A percentile compares a stretch with the other conserved stretches of the same genome.
These are phyloP conservation scores for Oreochromis tanganicae DNA, from an alignment of 2,113 vertebrate genomes.

Conservation along the genomic window DNA sequence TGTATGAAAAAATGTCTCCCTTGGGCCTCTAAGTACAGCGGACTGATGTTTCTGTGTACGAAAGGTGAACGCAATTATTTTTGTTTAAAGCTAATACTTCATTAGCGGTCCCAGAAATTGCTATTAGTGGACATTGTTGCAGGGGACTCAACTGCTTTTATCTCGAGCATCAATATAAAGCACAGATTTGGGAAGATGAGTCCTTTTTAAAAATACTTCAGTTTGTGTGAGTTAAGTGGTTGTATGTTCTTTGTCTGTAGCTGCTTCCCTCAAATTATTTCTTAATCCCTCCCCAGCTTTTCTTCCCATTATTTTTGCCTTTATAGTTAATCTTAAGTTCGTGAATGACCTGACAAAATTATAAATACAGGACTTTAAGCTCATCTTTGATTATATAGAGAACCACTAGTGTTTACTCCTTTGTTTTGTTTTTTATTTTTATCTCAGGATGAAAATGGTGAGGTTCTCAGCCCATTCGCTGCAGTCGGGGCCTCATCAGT, in stretches of 20 bases:
- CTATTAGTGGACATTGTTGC: neutral
- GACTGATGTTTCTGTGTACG: neutral
- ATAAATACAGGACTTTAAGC: neutral
- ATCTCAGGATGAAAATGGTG: constrained; percentile 83
- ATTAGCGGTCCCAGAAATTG: neutral
- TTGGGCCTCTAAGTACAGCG: neutral
- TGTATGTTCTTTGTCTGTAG: neutral
- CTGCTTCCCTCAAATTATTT: neutral
- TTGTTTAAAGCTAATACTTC: neutral
- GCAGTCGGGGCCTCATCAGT: constrained; percentile 34
- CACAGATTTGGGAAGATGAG: neutral
- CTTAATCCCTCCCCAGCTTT: neutral
- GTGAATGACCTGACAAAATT: neutral
- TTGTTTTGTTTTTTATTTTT: neutral
- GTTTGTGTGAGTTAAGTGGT: neutral
- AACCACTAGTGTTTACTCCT: neutral
- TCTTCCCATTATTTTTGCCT: neutral
- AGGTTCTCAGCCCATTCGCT: constrained; percentile 76
- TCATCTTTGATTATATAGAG: neutral
- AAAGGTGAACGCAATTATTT: neutral
- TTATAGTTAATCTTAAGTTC: neutral
- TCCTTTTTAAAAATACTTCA: neutral
- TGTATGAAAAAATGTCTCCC: neutral
- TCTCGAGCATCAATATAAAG: neutral
- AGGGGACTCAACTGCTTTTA: neutral